Base-by-base conservation (phyloP, 1,140 invertebrate species). In the Chironomus tepperi region DNA sequence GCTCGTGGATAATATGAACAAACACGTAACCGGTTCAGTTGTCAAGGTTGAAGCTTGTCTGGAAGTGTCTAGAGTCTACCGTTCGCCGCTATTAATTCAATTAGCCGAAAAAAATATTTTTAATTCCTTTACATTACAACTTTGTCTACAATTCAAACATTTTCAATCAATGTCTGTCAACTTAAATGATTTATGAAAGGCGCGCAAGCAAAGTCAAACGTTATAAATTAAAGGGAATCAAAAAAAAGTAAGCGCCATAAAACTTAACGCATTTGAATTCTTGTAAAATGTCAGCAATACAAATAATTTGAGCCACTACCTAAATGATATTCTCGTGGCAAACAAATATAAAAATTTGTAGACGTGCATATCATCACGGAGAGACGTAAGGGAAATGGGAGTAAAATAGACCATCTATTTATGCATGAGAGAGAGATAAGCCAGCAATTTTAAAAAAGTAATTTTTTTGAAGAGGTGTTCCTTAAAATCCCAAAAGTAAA, bases 11-110 rank as follows among this genome's bases (percentile, higher is more conserved):
- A 57, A 57, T n/a, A 57, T n/a, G 47, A 57, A 57, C 12, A 57
- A n/a, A 57, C 47, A 15, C 47, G 47, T 57, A 57, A 57, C 47
- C 47, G 47, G 47, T 57, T n/a, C 47, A n/a, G 24, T 34, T 34
- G 24, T 57, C 47, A 57, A 57, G 47, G 47, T 57, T 57, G 47
- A 57, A 57, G n/a, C n/a, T n/a, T 57, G 47, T 57, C 47, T 57
- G 47, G 12, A 12, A 12, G 12, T 57, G 47, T 57, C 47, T 57
- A 57, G 24, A 34, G 24, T n/a, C 12, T 57, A 57, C 3, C 12
- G 47, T 57, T 57, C 47, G n/a, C 10, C 47, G 10, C 47, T n/a
- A 57, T n/a, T 57, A 57, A 57, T 57, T 57, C 47, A 57, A 57
- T 57, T 57, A 57, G n/a, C 47, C 24, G 5, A 34, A 34, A 34